phyloP scores from a whole-genome alignment of 2,113 vertebrate genomes.

The Philantomba maxwellii region DNA sequence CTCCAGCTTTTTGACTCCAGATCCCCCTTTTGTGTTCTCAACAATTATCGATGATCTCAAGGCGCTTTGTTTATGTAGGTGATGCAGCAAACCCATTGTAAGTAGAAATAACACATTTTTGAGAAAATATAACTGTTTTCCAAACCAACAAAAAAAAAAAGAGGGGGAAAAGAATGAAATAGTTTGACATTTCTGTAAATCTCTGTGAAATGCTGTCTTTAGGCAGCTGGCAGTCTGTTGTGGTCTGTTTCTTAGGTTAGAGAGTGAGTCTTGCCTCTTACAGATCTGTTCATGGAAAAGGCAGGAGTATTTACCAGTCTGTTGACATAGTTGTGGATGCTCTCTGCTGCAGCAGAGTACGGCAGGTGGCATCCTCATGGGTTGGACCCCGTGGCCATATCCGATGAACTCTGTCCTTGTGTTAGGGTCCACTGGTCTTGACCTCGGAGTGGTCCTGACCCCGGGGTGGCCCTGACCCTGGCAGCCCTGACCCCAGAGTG shows the following conservation, averaged over 20 bases:
- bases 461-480: not conserved
- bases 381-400: not conserved
- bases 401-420: not conserved
- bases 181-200: not conserved
- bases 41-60: not conserved
- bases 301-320: not conserved
- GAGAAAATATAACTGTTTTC: not conserved
- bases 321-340: no score
- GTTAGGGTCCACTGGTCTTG: not conserved
- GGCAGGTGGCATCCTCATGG: not conserved
- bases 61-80: not conserved
- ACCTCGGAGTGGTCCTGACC: not conserved
- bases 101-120: not conserved
- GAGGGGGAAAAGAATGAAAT: not conserved
- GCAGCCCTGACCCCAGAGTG: not conserved
- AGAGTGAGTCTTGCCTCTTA: not conserved
- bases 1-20: not conserved
- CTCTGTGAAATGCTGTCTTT: not conserved
- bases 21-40: not conserved
- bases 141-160: not conserved
- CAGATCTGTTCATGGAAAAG: not conserved
- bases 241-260: not conserved
- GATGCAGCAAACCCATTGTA: not conserved
- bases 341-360: not conserved
- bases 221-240: no score